Evolutionary conservation across 1,140 invertebrate species (phyloP), one percentile per base, ranked within the genome.

Genomic region (Muscidifurax raptorellus): DNA sequence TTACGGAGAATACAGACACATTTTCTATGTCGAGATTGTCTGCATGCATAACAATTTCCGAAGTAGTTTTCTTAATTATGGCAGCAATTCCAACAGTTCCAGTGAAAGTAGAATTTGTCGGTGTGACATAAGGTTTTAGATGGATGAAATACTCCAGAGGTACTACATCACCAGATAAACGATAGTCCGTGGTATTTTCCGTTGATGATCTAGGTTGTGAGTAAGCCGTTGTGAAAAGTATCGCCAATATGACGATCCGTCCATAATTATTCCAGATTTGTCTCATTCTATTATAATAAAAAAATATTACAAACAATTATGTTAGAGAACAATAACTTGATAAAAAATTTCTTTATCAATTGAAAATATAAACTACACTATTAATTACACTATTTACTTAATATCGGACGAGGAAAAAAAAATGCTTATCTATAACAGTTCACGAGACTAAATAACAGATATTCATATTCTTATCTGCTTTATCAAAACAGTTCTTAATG

Each of bases 21-120:
- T 59, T n/a, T 5, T 59, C 15, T n/a, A 59, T 59, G n/a, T 59
- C 22, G 6, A 7, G 6, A 7, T 5, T 95, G 36, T 95, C 94
- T 7, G 95, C 95, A 88, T 98, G 97, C 76, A 98, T 92, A 0
- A 96, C 97, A 28, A 98, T 94, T 88, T 95, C 96, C 40, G 94
- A 93, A 9, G 96, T 97, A 82, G 94, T 92, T 86, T 95, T 93
- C 12, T 94, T 93, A 0, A 96, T 95, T 59, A 94, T 94, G 12
- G 22, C 59, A 10, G 36, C 15, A 1, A 80, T 80, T n/a, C 25
- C 25, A 12, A 80, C 64, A 12, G 6, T 40, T 9, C 78, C 78
- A 40, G 66, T 22, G 15, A 69, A 80, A 40, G 28, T 79, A 66
- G 64, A 66, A 79, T 80, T 69, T 9, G 36, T 25, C 9, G 18